A percentile compares a stretch with the other conserved stretches of the same genome.
These are phyloP conservation scores for Bombyx huttoni DNA, from an alignment of 2,888 invertebrate genomes.

Conservation along the genomic window DNA sequence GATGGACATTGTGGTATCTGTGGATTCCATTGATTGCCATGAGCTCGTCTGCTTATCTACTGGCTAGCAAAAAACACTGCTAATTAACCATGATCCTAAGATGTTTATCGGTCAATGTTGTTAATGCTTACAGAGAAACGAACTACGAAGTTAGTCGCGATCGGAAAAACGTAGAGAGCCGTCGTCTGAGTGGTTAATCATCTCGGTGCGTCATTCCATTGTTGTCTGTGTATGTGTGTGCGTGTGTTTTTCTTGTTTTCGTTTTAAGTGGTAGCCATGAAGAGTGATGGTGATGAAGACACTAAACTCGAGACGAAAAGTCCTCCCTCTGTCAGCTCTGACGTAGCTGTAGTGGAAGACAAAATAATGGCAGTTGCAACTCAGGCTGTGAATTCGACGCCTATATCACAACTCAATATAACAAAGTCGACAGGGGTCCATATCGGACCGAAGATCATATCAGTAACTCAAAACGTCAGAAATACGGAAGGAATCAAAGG, in stretches of 20 bases:
- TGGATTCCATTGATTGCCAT: too few species aligned
- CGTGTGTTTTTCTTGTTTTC: slow-evolving; percentile 6
- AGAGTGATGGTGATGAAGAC: slow-evolving; percentile 19
- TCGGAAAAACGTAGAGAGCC: slow-evolving; percentile 19
- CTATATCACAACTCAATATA: slow-evolving; percentile 36
- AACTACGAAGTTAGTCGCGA: slow-evolving; percentile 29
- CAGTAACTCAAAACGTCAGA: slow-evolving; percentile 50
- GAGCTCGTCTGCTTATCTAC: neutral
- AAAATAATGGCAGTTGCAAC: slow-evolving; percentile 16
- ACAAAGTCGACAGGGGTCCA: slow-evolving; percentile 43
- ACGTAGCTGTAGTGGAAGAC: slow-evolving; percentile 33
- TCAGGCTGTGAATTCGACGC: slow-evolving; percentile 17
- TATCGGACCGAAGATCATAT: slow-evolving; percentile 50
- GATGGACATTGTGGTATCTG: too few species aligned
- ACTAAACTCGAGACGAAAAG: slow-evolving; percentile 11
- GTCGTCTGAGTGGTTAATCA: slow-evolving; percentile 20
- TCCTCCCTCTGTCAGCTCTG: slow-evolving; percentile 20
- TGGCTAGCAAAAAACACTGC: neutral
- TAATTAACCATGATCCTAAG: slow-evolving; percentile 8
- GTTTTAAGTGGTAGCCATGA: slow-evolving; percentile 22
- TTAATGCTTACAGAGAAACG: slow-evolving; percentile 8
- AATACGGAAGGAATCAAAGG: slow-evolving; percentile 55
- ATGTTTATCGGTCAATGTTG: slow-evolving; percentile 9
- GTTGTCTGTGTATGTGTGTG: slow-evolving; percentile 8
- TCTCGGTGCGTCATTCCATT: slow-evolving; percentile 17